phyloP scores from a whole-genome alignment of 2,888 invertebrate species.

The Sesamia inferens region DNA sequence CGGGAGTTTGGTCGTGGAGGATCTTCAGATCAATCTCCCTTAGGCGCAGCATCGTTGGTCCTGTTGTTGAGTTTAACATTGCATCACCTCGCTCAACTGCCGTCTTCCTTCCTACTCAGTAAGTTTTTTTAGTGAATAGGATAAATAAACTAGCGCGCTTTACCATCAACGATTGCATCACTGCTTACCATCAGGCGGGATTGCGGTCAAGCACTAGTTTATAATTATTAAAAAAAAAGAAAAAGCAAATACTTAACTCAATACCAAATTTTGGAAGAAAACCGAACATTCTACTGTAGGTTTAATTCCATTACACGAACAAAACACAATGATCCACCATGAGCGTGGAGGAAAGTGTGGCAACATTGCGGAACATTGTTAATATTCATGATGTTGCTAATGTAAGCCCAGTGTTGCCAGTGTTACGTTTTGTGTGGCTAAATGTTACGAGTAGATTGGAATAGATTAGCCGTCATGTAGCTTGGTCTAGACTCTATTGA shows the following conservation, averaged over 20 bases:
- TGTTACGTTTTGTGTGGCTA: constrained; percentile 56
- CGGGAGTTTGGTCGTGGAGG: too few species aligned
- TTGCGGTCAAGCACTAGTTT: too few species aligned
- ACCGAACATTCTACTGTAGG: constrained; percentile 7
- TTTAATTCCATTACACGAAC: constrained; percentile 49
- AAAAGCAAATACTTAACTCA: background rate
- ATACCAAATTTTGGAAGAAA: constrained; percentile 10
- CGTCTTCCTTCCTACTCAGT: too few species aligned
- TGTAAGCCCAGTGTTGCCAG: constrained; percentile 48
- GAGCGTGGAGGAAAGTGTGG: constrained; percentile 59
- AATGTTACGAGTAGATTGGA: constrained; percentile 43
- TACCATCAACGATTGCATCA: too few species aligned
- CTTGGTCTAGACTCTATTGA: constrained; percentile 40
- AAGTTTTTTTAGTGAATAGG: too few species aligned
- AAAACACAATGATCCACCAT: constrained; percentile 51
- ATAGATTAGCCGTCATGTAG: constrained; percentile 46
- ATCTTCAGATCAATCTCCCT: too few species aligned
- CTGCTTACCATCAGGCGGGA: too few species aligned
- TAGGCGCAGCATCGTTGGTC: too few species aligned
- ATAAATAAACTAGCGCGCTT: too few species aligned
- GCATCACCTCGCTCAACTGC: too few species aligned
- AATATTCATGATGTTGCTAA: constrained; percentile 68
- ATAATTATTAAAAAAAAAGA: too few species aligned
- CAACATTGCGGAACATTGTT: constrained; percentile 66
- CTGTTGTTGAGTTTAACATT: too few species aligned